Evolutionary conservation across 2,797 vertebrate genomes (phyloP), one percentile per base, ranked within the genome.

Genomic region (Chaunax sp.): DNA sequence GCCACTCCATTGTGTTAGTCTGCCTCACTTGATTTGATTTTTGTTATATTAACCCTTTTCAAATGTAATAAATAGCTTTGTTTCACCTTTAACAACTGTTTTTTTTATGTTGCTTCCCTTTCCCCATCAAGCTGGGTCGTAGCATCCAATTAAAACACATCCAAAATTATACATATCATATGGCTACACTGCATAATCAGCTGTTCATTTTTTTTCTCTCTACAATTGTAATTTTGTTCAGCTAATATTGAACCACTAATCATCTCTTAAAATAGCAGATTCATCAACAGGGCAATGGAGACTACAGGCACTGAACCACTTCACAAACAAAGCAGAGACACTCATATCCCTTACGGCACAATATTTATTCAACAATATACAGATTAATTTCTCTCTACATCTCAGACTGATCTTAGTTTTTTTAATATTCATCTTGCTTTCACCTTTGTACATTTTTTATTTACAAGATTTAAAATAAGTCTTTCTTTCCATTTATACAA

Each of bases 381-480:
- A 95, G 93, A 94, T 88, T 86, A 61, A 84, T 87, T 87, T 90
- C 83, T 87, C 90, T 92, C 91, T 92, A 94, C 94, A 94, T 95
- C 91, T 93, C 92, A 95, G 94, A 95, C 83, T 88, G 82, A 89
- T 93, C 90, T 61, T 83, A 88, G 59, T 64, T 69, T 80, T 77
- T 82, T 64, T 75, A 83, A 89, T 89, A 91, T 82, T 78, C 51
- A 78, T 89, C 68, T 90, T 76, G 72, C 72, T 88, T 83, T 91
- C 56, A 81, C 69, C 92, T 97, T 96, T 98, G 92, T 96, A 96
- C 95, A 97, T 93, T 90, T 90, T 95, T 86, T 97, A 97, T 98
- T 95, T 99, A 98, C 95, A 99, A 84, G 92, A 94, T 95, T 97
- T 96, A 98, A 98, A 98, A 97, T 97, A 97, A 94, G 94, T 95